Evolutionary conservation across 2,113 vertebrate species (phyloP).

Genomic region (Sebastes schlegelii): DNA sequence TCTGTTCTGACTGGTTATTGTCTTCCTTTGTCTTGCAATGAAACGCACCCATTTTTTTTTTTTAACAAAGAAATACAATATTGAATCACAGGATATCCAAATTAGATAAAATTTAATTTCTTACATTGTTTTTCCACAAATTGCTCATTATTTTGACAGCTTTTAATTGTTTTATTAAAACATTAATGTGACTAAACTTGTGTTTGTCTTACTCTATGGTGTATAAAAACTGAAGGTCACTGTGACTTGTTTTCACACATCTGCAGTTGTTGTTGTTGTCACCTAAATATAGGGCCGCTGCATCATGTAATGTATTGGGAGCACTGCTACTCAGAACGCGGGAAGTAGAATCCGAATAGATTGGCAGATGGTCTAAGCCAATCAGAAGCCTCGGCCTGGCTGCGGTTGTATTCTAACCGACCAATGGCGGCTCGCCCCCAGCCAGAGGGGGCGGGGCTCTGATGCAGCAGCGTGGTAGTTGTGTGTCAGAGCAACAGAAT

Average conservation of each 20-base stretch:
- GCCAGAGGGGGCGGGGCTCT: conserved; percentile 55
- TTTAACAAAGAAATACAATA: conserved; percentile 3
- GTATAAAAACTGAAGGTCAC: conserved; percentile 57
- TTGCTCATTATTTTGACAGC: conserved; percentile 18
- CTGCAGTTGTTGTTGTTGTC: conserved; percentile 60
- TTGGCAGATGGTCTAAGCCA: conserved; percentile 56
- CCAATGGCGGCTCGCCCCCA: conserved; percentile 61
- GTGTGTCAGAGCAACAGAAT: conserved; percentile 78
- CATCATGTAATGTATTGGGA: conserved; percentile 53
- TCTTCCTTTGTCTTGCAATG: conserved; percentile 29
- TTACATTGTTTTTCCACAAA: conserved; percentile 9
- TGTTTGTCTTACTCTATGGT: conserved; percentile 4
- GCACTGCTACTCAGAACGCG: conserved; percentile 57
- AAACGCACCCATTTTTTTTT: background rate
- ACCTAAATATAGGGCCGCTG: conserved; percentile 71
- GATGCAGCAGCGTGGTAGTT: conserved; percentile 73
- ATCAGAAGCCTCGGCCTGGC: conserved; percentile 39
- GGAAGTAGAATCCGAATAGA: conserved; percentile 75
- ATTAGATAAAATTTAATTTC: background rate
- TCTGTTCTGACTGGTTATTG: conserved; percentile 31
- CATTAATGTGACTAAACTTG: background rate
- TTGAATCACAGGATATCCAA: background rate
- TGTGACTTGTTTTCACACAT: conserved; percentile 52
- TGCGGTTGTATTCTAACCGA: conserved; percentile 25
- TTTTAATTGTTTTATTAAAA: conserved; percentile 53